Evolutionary conservation across 2,113 vertebrate species (phyloP).

Genomic region (Atherinomorus stipes): DNA sequence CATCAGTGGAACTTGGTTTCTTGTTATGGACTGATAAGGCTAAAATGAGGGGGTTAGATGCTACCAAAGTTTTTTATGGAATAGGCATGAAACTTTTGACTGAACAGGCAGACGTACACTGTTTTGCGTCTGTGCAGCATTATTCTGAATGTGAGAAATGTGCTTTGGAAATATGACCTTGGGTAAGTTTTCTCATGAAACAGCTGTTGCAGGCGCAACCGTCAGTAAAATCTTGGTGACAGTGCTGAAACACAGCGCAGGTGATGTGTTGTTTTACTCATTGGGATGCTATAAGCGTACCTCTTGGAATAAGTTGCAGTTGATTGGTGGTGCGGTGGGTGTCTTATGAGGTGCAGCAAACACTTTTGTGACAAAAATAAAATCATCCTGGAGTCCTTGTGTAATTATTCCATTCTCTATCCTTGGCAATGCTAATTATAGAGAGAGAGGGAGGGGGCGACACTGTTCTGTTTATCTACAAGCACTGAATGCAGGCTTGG

Average conservation of each 20-base stretch:
- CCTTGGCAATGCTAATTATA: no score
- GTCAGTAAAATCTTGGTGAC: neutral
- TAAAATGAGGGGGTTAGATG: conserved; percentile 6
- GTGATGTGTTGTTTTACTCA: neutral
- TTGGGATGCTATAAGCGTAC: neutral
- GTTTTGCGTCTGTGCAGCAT: neutral
- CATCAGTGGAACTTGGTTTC: conserved; percentile 35
- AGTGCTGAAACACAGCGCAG: neutral
- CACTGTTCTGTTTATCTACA: neutral
- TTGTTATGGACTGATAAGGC: conserved; percentile 42
- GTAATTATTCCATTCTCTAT: no score
- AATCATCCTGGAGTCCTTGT: no score
- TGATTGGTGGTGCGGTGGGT: neutral
- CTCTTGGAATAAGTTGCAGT: neutral
- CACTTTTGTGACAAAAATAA: neutral
- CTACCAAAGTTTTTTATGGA: conserved; percentile 22
- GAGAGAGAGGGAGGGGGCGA: no score
- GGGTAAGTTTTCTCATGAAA: neutral
- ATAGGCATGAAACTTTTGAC: neutral
- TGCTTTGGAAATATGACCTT: conserved; percentile 24
- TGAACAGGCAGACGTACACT: neutral
- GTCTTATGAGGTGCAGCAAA: neutral
- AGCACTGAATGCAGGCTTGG: neutral
- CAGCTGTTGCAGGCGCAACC: neutral
- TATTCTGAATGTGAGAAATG: neutral